Evolutionary conservation across 2,113 vertebrate genomes (phyloP), one percentile per base, ranked within the genome.

Genomic region (Serilophus lunatus): DNA sequence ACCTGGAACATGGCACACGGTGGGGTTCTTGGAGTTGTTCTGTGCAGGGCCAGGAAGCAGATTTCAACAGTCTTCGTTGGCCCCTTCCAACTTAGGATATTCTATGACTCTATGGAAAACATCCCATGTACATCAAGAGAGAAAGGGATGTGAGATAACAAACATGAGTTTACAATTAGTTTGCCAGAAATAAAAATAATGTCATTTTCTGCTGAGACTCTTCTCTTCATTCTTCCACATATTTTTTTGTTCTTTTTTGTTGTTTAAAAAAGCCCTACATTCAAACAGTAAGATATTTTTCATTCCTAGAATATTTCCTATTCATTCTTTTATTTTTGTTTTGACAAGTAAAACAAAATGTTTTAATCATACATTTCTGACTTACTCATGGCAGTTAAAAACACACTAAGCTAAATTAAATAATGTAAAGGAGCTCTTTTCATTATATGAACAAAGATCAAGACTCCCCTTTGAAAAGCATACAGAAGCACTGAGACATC

Each of bases 401-500:
- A 71, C 54, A 69, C 59, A 71, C 28, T 40, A 80, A 85, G 38
- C 23, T 29, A 47, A 74, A 89, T 61, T 68, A 93, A 90, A 95
- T 76, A 77, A 90, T 25, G 13, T 75, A 89, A 92, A 81, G 82
- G n/a, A 20, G 22, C 8, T 38, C 49, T 82, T 53, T 92, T 88
- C 76, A 45, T 87, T 79, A 16, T 56, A 92, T 36, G 81, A 94
- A 66, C 38, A 90, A 77, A 90, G 61, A 72, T 45, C 50, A 82
- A 90, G 40, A 77, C 38, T 86, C 56, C 90, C 33, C 51, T 95
- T 86, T 86, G 40, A 94, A 86, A 35, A 94, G 79, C 86, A 76
- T 47, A 70, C 20, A 38, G 40, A 91, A 77, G 42, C 77, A 74
- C 42, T 76, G 47, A 70, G 35, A 92, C 70, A 95, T 75, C 65